A percentile compares a stretch with the other conserved stretches of the same genome.
Evolutionary conservation across 2,113 vertebrate genomes (phyloP).

Genomic region (Telmatochromis brichardi): DNA sequence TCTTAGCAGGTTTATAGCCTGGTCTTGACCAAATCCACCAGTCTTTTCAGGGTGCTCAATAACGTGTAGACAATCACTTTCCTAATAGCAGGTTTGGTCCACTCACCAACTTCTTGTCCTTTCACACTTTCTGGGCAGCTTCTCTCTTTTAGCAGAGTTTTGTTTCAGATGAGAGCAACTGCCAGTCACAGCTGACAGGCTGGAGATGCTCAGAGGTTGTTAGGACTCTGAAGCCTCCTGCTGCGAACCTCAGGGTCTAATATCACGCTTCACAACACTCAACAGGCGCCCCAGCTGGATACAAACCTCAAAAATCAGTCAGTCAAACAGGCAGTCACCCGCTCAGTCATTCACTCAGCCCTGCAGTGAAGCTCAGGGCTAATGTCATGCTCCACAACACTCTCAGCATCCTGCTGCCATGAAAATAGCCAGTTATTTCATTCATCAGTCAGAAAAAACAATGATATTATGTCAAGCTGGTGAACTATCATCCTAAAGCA

Average conservation of each 20-base stretch:
- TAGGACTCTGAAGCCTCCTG: conserved; percentile 6
- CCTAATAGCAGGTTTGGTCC: conserved; percentile 1
- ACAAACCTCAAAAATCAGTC: conserved; percentile 16
- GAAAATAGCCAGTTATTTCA: not conserved
- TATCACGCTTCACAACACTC: conserved; percentile 51
- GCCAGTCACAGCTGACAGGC: conserved; percentile 30
- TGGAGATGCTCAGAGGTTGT: conserved; percentile 33
- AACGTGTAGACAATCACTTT: not conserved
- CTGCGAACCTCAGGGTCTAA: conserved; percentile 42
- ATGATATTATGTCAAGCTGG: not conserved
- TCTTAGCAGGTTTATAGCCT: not conserved
- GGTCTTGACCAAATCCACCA: not conserved
- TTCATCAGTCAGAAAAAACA: not conserved
- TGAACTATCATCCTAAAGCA: not conserved
- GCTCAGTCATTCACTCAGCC: not conserved
- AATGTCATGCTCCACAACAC: conserved; percentile 5
- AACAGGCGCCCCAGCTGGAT: not conserved
- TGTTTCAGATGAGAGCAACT: conserved; percentile 31
- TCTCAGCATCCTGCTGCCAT: not conserved
- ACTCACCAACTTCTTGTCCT: not conserved
- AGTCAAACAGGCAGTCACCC: conserved; percentile 1
- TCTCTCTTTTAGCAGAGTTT: not conserved
- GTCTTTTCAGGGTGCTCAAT: not conserved
- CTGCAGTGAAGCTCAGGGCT: conserved; percentile 8
- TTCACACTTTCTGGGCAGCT: not conserved